A percentile compares a stretch with the other conserved stretches of the same genome.
Evolutionary conservation across 2,113 vertebrate species (phyloP).

Genomic region (Scytalopus superciliaris): DNA sequence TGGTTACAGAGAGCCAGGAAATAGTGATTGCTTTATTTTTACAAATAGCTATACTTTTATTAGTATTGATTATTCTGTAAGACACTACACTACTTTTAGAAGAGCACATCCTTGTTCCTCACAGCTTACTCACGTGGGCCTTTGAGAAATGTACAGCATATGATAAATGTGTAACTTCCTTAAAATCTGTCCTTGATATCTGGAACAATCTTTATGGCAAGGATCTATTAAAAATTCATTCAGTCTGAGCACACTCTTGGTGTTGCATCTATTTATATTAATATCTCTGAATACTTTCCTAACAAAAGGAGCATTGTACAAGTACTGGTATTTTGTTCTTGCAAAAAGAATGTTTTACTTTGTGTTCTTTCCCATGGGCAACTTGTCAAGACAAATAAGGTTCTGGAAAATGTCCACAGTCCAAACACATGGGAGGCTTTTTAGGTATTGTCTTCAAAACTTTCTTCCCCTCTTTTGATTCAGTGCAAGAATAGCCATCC

Average conservation of each 20-base stretch:
- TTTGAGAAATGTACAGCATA: neutral
- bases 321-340: neutral
- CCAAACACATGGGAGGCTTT: neutral
- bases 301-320: constrained; percentile 18
- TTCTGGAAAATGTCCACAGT: constrained; percentile 14
- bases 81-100: neutral
- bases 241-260: neutral
- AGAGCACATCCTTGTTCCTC: neutral
- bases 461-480: constrained; percentile 32
- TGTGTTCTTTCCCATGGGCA: neutral
- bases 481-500: constrained; percentile 22
- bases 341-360: neutral
- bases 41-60: constrained; percentile 26
- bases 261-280: neutral
- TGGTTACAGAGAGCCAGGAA: constrained; percentile 7
- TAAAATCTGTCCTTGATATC: constrained; percentile 20
- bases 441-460: constrained; percentile 30
- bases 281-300: neutral
- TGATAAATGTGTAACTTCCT: neutral
- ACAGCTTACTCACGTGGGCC: neutral
- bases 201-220: neutral
- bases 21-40: constrained; percentile 26
- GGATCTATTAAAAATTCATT: constrained; percentile 3
- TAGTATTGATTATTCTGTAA: neutral
- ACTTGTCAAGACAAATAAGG: constrained; percentile 18